Conservation (phyloP, 2,888 invertebrate species). For the Cerceris rybyensis region DNA sequence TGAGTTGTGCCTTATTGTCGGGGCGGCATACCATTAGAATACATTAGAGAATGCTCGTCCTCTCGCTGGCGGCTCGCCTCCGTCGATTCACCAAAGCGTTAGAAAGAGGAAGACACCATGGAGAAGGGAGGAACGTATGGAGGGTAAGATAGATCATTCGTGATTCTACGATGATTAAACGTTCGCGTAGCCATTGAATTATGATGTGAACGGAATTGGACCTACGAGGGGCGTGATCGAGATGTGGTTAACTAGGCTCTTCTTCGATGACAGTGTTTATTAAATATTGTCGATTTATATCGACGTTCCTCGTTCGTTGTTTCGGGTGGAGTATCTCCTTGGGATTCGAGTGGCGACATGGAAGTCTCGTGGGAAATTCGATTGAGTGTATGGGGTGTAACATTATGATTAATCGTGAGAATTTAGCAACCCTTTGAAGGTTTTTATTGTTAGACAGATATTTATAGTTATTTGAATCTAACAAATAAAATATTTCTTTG, state of each 20-base stretch:
- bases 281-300: conserved; percentile 63
- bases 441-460: too few relatives aligned
- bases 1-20: conserved; percentile 81
- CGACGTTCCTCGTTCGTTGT: conserved; percentile 16
- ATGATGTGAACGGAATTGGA: conserved; percentile 63
- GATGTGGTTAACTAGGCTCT: conserved; percentile 68
- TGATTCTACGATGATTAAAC: conserved; percentile 71
- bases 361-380: too few relatives aligned
- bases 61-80: conserved; percentile 8
- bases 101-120: conserved; percentile 36
- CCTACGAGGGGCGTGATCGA: conserved; percentile 68
- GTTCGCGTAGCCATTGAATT: conserved; percentile 68
- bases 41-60: conserved; percentile 69
- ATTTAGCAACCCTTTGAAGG: too few relatives aligned
- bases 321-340: too few relatives aligned
- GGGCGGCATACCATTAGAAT: conserved; percentile 81
- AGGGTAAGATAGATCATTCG: conserved; percentile 25
- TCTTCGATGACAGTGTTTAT: conserved; percentile 64
- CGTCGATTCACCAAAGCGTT: conserved; percentile 42
- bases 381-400: too few relatives aligned
- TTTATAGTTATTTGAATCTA: too few relatives aligned
- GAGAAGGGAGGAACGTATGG: neutral
- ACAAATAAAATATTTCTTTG: too few relatives aligned
- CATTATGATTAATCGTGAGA: too few relatives aligned
- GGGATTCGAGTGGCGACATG: too few relatives aligned